Percentiles rank a stretch among this genome's conserved stretches.
Evolutionary conservation across 2,797 vertebrate species (phyloP).

Genomic region (Gadopsis marmoratus): DNA sequence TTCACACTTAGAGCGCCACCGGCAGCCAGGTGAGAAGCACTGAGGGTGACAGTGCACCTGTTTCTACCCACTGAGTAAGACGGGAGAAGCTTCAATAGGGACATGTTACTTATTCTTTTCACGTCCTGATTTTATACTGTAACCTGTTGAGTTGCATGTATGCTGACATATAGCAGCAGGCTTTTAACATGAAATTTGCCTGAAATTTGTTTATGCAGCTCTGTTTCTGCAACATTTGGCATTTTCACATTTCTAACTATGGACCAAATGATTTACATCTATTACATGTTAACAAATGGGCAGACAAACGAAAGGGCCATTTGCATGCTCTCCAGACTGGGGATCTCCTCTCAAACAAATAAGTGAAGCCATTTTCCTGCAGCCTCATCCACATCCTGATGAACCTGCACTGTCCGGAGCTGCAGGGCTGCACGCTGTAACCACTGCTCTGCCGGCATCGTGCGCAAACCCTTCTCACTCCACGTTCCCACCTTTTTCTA

Average conservation of each 20-base stretch:
- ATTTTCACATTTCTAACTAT: background rate
- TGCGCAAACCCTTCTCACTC: background rate
- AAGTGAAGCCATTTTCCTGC: background rate
- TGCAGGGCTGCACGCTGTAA: background rate
- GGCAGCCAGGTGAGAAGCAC: slow-evolving; percentile 17
- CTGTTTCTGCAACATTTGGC: background rate
- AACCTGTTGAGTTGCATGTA: background rate
- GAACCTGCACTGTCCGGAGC: background rate
- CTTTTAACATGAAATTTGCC: background rate
- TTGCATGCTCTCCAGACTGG: too few species aligned
- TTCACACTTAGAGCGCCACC: slow-evolving; percentile 29
- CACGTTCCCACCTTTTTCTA: background rate
- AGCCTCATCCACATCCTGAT: background rate
- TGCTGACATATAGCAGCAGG: background rate
- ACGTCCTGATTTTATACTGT: background rate
- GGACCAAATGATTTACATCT: background rate
- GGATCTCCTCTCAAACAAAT: background rate
- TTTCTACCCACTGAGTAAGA: background rate
- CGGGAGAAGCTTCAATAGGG: background rate
- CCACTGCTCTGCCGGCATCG: background rate
- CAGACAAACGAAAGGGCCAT: background rate
- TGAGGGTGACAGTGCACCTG: slow-evolving; percentile 50
- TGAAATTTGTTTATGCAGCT: background rate
- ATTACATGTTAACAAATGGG: background rate
- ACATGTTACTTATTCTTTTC: background rate